Evolutionary conservation across 2,113 vertebrate genomes (phyloP).

Genomic region (Sturnira hondurensis): DNA sequence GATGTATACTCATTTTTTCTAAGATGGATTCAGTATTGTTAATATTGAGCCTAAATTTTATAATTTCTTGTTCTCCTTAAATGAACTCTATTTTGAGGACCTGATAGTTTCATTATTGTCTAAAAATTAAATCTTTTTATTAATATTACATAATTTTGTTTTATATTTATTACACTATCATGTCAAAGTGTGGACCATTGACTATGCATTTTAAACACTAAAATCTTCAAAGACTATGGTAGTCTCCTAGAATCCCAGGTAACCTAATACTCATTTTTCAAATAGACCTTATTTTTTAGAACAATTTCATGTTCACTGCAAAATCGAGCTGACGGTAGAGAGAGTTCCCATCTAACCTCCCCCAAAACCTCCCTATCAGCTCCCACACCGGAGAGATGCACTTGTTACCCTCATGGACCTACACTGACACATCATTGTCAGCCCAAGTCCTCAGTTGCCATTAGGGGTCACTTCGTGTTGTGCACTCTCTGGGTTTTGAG

Average conservation of each 20-base stretch:
- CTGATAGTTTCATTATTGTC: not conserved
- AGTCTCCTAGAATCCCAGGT: not conserved
- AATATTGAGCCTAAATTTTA: not conserved
- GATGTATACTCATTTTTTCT: not conserved
- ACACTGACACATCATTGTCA: not conserved
- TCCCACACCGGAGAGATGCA: not conserved
- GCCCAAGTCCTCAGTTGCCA: not conserved
- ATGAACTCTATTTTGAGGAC: not conserved
- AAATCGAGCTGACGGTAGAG: not conserved
- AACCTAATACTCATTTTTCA: not conserved
- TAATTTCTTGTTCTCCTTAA: not conserved
- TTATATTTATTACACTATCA: not conserved
- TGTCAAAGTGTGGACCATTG: not conserved
- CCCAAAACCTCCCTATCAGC: rapidly evolving
- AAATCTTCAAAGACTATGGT: not conserved
- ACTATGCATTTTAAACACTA: not conserved
- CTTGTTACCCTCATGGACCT: not conserved
- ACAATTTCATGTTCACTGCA: not conserved
- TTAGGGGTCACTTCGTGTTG: not conserved
- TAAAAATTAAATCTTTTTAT: not conserved
- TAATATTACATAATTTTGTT: not conserved
- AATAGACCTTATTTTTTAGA: not conserved
- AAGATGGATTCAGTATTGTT: not conserved
- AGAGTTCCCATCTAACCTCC: not conserved
- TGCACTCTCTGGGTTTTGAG: not conserved